Conservation (phyloP, 1,140 invertebrate species). For the Aphaenogaster floridana region DNA sequence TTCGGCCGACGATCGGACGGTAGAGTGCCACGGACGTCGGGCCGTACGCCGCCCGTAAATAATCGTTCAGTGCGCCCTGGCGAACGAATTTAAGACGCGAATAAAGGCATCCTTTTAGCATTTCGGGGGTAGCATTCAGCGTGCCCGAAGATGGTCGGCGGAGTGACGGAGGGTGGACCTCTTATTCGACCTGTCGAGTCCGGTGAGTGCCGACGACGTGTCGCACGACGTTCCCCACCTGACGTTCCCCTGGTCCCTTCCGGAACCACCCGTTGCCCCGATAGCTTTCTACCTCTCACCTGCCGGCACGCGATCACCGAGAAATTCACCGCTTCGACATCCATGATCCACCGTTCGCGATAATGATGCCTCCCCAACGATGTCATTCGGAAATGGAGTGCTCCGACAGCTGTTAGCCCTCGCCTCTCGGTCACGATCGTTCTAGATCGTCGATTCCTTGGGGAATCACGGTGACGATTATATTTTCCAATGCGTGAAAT, state of each 20-base stretch:
- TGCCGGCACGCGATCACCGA: not conserved
- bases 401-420: slow-evolving; percentile 59
- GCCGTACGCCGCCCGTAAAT: slow-evolving; percentile 79
- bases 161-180: slow-evolving; percentile 81
- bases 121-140: slow-evolving; percentile 1
- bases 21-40: slow-evolving; percentile 65
- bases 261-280: not conserved
- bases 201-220: slow-evolving; percentile 76
- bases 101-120: slow-evolving; percentile 51
- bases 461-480: not conserved
- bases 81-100: slow-evolving; percentile 54
- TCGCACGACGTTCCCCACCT: not conserved
- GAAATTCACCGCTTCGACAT: not conserved
- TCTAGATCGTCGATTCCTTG: not conserved
- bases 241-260: not conserved
- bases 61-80: slow-evolving; percentile 71
- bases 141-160: slow-evolving; percentile 79
- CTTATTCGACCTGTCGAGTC: slow-evolving; percentile 82
- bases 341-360: not conserved
- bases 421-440: not conserved
- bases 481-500: not conserved
- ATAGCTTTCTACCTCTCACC: not conserved
- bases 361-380: not conserved
- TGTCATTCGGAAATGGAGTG: not conserved
- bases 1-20: slow-evolving; percentile 67